Percentiles rank a stretch among this genome's conserved stretches.
Evolutionary conservation across 2,888 invertebrate species (phyloP).

Genomic region (Encarsia formosa): DNA sequence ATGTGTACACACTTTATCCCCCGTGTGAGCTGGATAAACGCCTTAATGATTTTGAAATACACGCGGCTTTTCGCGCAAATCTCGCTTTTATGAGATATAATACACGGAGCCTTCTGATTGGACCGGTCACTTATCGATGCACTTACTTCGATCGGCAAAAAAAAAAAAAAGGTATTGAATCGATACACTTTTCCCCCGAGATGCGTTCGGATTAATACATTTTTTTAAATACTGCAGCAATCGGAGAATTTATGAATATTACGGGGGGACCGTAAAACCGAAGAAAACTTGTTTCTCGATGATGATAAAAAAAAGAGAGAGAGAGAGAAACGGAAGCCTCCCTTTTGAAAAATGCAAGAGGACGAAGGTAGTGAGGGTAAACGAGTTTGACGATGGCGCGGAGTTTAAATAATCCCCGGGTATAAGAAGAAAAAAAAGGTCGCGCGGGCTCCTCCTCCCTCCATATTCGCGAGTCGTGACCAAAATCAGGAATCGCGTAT

Average conservation of each 20-base stretch:
- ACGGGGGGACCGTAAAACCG: constrained; percentile 23
- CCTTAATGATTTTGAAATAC: too few relatives aligned
- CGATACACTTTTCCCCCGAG: neutral
- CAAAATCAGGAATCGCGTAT: constrained; percentile 22
- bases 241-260: constrained; percentile 26
- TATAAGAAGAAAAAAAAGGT: constrained; percentile 24
- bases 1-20: too few relatives aligned
- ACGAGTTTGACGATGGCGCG: constrained; percentile 2
- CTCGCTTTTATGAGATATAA: neutral
- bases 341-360: constrained; percentile 25
- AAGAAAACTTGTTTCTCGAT: constrained; percentile 26
- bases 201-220: neutral
- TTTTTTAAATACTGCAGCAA: constrained; percentile 20
- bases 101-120: neutral
- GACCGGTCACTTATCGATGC: neutral
- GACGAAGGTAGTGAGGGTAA: neutral
- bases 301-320: constrained; percentile 1
- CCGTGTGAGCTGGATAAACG: too few relatives aligned
- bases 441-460: constrained; percentile 6
- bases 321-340: neutral
- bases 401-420: constrained; percentile 23
- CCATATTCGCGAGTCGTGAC: constrained; percentile 14
- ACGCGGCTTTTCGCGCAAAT: too few relatives aligned
- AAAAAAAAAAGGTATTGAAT: neutral
- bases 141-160: neutral